A percentile compares a stretch with the other conserved stretches of the same genome.
Evolutionary conservation across 2,888 invertebrate species (phyloP).

Genomic region (Temnothorax rugatulus): DNA sequence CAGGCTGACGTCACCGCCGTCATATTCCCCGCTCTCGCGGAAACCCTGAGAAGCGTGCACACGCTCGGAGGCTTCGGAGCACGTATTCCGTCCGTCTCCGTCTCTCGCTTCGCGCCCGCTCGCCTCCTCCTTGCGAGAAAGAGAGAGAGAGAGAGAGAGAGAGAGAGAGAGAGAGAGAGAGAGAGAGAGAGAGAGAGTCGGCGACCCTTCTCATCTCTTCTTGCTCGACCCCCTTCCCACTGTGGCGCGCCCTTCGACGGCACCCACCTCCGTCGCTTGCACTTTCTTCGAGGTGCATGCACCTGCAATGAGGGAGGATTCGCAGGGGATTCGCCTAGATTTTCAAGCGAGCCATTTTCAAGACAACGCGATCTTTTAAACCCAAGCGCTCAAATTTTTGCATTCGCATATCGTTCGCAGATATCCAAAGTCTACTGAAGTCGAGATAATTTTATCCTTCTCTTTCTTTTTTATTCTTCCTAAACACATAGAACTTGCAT

Average conservation of each 20-base stretch:
- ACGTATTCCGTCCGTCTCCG: conserved; percentile 56
- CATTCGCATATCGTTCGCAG: not conserved
- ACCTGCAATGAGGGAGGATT: not conserved
- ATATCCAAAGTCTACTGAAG: not conserved
- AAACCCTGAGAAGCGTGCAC: conserved; percentile 79
- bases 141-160: not conserved
- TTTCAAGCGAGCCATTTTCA: conserved; percentile 25
- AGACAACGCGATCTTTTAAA: conserved; percentile 15
- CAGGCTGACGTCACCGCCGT: conserved; percentile 85
- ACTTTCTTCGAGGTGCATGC: conserved; percentile 44
- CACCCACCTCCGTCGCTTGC: conserved; percentile 27
- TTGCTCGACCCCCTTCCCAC: not conserved
- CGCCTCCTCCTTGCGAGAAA: not conserved
- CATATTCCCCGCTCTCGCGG: conserved; percentile 82
- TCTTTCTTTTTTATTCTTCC: not conserved
- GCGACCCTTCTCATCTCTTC: conserved; percentile 27
- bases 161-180: not conserved
- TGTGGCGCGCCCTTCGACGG: conserved; percentile 17
- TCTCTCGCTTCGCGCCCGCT: conserved; percentile 18
- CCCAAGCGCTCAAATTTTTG: not conserved
- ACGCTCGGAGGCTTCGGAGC: conserved; percentile 68
- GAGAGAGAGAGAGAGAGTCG: not conserved
- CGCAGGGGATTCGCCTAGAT: conserved; percentile 24
- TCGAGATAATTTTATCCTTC: not conserved
- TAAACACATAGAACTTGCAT: not conserved